Evolutionary conservation across 2,797 vertebrate species (phyloP).

Genomic region (Anguilla obscura): DNA sequence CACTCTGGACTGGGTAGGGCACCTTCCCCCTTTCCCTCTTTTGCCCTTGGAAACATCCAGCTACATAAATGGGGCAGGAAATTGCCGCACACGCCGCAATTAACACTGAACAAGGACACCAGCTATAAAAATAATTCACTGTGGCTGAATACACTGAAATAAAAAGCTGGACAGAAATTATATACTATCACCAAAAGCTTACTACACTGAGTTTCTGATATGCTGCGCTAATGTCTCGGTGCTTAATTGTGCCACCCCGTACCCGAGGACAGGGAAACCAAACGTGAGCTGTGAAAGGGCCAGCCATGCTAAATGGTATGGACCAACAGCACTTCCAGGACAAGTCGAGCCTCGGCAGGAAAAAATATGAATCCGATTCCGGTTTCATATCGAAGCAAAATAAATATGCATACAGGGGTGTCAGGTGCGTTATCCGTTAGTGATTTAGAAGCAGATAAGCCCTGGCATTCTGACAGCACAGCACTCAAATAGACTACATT

Average conservation of each 20-base stretch:
- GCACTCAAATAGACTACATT: conserved; percentile 6
- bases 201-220: background rate
- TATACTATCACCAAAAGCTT: background rate
- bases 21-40: background rate
- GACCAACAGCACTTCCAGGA: background rate
- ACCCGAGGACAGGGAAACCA: background rate
- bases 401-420: background rate
- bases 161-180: background rate
- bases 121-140: background rate
- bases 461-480: background rate
- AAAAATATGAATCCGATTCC: background rate
- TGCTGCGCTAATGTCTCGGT: background rate
- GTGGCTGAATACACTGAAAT: background rate
- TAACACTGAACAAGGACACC: background rate
- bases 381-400: background rate
- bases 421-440: background rate
- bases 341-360: background rate
- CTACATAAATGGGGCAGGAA: background rate
- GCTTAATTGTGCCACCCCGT: background rate
- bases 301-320: background rate
- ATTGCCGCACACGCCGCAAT: background rate
- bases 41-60: background rate
- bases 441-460: background rate
- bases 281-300: background rate
- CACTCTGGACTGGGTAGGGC: background rate